Conservation (phyloP, 1,140 invertebrate species). For the Bilobella aurantiaca region DNA sequence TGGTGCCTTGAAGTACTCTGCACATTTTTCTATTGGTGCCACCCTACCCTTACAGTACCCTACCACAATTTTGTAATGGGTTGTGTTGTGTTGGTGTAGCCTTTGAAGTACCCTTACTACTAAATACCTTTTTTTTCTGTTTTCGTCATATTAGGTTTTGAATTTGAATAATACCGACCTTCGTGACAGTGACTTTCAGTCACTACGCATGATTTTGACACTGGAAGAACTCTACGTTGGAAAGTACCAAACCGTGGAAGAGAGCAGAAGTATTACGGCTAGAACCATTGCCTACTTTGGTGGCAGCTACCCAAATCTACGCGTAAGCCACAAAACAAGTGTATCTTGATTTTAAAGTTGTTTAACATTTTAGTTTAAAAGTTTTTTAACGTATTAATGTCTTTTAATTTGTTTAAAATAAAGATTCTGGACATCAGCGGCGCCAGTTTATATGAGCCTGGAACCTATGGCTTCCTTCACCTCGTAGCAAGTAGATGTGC, state of each 20-base stretch:
- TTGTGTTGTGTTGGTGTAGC: no score
- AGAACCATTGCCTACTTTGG: neutral
- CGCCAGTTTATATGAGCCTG: no score
- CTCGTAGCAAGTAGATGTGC: no score
- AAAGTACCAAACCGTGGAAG: constrained; percentile 14
- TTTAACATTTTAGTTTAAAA: neutral
- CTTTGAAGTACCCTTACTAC: no score
- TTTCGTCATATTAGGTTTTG: constrained; percentile 21
- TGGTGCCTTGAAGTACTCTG: neutral
- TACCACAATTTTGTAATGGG: no score
- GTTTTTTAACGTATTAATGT: neutral
- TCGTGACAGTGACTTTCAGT: constrained; percentile 22
- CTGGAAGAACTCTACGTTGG: constrained; percentile 33
- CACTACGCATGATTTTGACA: constrained; percentile 11
- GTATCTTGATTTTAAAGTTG: no score
- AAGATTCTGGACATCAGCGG: neutral
- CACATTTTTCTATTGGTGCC: no score
- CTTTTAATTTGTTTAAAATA: neutral
- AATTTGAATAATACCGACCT: constrained; percentile 31
- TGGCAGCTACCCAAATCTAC: no score
- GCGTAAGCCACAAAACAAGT: no score
- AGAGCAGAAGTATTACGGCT: neutral
- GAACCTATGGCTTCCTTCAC: neutral
- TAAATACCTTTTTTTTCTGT: neutral
- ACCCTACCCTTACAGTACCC: no score